Base-by-base conservation (phyloP, 2,888 invertebrate species). In the Noctua pronuba region DNA sequence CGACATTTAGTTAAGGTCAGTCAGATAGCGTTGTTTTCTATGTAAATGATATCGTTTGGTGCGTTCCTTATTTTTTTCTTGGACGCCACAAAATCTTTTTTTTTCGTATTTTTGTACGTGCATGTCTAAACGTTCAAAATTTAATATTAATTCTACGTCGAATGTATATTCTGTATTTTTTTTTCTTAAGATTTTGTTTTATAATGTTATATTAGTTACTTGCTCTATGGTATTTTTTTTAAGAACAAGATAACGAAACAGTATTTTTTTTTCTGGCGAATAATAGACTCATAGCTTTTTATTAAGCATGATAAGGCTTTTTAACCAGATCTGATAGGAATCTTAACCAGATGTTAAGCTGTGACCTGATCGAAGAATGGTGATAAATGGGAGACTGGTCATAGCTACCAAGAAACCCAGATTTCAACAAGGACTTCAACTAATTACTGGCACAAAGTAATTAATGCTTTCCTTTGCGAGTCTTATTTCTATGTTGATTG, bases 1-100 rank as follows among this genome's bases (percentile, higher is more conserved):
- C 89, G 92, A 90, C 92, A 92, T 92, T 92, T 91, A 6, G 0
- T 18, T 80, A 89, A 92, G 92, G 92, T 91, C 88, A 89, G 31
- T 67, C 68, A 11, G 44, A 52, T 85, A 80, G 67, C 24, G 35
- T 28, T 55, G 49, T 82, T 85, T 77, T 86, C 84, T 78, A 76
- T 75, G 72, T 77, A 78, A 84, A 85, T 87, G 80, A 88, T 88
- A 82, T 88, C 83, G 88, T 80, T 71, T 67, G 70, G 28, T 75
- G 81, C 78, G 75, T 87, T 87, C 78, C 77, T 76, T 80, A 44
- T 73, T 69, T 80, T 80, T 73, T 79, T 49, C 49, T 52, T 66
- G 31, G n/a, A 58, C 10, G 1, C 52, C 38, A 2, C 2, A 18
- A 11, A 35, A 44, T 74, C 11, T 62, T 16, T 64, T 70, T 71